phyloP scores from a whole-genome alignment of 1,140 invertebrate genomes.

The Apis mellifera region Amel_HAv3.1 CM009932.2:6377501-6378000 shows the following conservation, averaged over 20 bases:
- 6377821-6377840: constrained; percentile 96
- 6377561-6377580: constrained; percentile 89
- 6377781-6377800: constrained; percentile 82
- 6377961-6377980: constrained; percentile 96
- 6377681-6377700: constrained; percentile 75
- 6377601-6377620: constrained; percentile 97
- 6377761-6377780: constrained; percentile 83
- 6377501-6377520: constrained; percentile 10
- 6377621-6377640: constrained; percentile 90
- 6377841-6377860: constrained; percentile 95
- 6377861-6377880: constrained; percentile 94
- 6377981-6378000: constrained; percentile 91
- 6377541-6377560: constrained; percentile 91
- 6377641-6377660: constrained; percentile 97
- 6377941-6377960: constrained; percentile 96
- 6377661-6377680: constrained; percentile 90
- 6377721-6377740: constrained; percentile 91
- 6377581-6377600: constrained; percentile 97
- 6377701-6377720: constrained; percentile 79
- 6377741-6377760: constrained; percentile 91
- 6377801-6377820: constrained; percentile 95
- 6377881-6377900: constrained; percentile 97
- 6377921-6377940: constrained; percentile 95
- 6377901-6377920: constrained; percentile 97
- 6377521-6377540: constrained; percentile 91